Evolutionary conservation across 2,888 invertebrate species (phyloP).

Genomic region (Cataglyphis albicans): DNA sequence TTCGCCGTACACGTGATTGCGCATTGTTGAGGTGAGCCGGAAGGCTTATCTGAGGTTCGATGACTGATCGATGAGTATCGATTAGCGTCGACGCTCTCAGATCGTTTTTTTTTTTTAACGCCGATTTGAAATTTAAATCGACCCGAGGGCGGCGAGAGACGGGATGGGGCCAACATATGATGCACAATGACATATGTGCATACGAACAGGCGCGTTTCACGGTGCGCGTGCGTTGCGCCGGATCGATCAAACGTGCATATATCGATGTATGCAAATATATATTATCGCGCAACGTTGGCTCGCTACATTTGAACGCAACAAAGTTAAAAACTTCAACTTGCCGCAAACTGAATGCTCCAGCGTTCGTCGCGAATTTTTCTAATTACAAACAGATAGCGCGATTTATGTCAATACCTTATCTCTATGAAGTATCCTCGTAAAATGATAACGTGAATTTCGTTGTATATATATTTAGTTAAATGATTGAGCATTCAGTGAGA

Average conservation of each 20-base stretch:
- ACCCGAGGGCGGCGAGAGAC: neutral
- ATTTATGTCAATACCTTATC: neutral
- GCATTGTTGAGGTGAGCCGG: slow-evolving; percentile 15
- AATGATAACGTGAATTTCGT: slow-evolving; percentile 8
- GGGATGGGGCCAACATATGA: slow-evolving; percentile 31
- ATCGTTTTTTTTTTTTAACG: slow-evolving; percentile 32
- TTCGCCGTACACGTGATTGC: slow-evolving; percentile 18
- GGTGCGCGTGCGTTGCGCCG: slow-evolving; percentile 14
- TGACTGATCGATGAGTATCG: slow-evolving; percentile 41
- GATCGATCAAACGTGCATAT: slow-evolving; percentile 39
- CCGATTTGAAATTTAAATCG: slow-evolving; percentile 48
- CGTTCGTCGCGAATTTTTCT: slow-evolving; percentile 11
- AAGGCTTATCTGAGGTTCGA: slow-evolving; percentile 38
- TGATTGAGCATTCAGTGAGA: neutral
- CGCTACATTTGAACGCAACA: slow-evolving; percentile 12
- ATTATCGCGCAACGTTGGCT: slow-evolving; percentile 27
- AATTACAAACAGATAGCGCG: neutral
- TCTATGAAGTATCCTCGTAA: neutral
- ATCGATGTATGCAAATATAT: slow-evolving; percentile 37
- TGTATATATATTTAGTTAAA: neutral
- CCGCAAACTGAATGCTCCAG: neutral
- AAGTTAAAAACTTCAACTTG: slow-evolving; percentile 35
- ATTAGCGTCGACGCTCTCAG: slow-evolving; percentile 37
- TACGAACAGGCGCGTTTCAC: neutral
- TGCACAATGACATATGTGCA: slow-evolving; percentile 17